Conservation (phyloP, 2,888 invertebrate species). For the Physocephala rufipes region DNA sequence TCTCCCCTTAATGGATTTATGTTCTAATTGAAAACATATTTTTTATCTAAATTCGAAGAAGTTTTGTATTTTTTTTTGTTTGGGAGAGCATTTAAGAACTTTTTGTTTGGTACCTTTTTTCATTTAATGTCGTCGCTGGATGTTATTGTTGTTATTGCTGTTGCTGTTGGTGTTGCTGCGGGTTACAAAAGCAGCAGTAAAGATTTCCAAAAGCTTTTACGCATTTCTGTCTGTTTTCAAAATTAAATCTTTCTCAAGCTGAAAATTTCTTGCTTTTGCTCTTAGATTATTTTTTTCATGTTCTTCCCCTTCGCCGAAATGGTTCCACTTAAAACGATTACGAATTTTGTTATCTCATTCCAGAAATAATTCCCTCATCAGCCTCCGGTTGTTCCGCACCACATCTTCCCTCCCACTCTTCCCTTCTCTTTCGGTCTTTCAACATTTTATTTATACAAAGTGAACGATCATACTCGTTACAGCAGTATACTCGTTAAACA, state of each 20-base stretch:
- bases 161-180: background rate
- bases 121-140: no score
- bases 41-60: background rate
- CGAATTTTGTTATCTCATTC: background rate
- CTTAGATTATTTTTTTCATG: no score
- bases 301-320: background rate
- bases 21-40: background rate
- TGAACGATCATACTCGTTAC: background rate
- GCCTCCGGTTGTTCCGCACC: background rate
- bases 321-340: background rate
- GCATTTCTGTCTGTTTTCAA: no score
- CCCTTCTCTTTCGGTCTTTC: no score
- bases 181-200: background rate
- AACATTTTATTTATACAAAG: background rate
- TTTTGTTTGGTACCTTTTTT: background rate
- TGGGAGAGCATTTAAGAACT: slow-evolving; percentile 6
- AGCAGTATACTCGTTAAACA: background rate
- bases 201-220: slow-evolving; percentile 21
- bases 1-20: background rate
- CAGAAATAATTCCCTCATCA: background rate
- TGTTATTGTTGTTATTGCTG: background rate
- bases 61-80: background rate
- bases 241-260: background rate
- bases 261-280: background rate
- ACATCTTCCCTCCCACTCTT: no score